Conservation (phyloP, 1,140 invertebrate genomes). For the Brachionus rubens region DNA sequence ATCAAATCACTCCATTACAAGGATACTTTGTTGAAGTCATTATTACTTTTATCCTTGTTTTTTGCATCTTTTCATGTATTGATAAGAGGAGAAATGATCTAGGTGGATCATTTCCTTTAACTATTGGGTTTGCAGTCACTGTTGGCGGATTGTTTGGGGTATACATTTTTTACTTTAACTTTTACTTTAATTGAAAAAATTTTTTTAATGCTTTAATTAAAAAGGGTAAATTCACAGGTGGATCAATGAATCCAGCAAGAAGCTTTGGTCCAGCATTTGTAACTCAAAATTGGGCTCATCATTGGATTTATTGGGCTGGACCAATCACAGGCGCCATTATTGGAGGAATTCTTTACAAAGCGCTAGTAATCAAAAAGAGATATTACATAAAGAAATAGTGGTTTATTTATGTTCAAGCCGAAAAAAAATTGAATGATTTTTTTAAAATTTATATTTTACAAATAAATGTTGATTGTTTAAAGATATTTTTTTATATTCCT, state of each 20-base stretch:
- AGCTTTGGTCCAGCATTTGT: conserved; percentile 84
- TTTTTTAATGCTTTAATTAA: background rate
- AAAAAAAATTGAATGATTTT: background rate
- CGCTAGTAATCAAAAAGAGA: background rate
- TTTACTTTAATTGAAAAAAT: background rate
- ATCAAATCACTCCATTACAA: conserved; percentile 61
- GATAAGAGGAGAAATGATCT: conserved; percentile 74
- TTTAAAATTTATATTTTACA: background rate
- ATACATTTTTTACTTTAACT: background rate
- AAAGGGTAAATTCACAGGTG: conserved; percentile 60
- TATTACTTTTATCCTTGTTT: conserved; percentile 80
- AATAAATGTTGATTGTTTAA: too few relatives aligned
- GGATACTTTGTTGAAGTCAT: conserved; percentile 77
- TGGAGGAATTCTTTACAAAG: conserved; percentile 51
- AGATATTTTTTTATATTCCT: too few relatives aligned
- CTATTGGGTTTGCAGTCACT: conserved; percentile 76
- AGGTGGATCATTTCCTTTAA: conserved; percentile 77
- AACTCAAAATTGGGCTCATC: conserved; percentile 78
- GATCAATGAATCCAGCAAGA: conserved; percentile 77
- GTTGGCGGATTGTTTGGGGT: conserved; percentile 75
- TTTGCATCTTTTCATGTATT: conserved; percentile 80
- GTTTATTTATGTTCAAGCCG: background rate
- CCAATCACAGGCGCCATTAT: conserved; percentile 56
- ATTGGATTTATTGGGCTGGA: conserved; percentile 70
- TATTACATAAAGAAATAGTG: background rate